Evolutionary conservation across 2,888 invertebrate species (phyloP), one percentile per base, ranked within the genome.

Genomic region (Amphipyra berbera): DNA sequence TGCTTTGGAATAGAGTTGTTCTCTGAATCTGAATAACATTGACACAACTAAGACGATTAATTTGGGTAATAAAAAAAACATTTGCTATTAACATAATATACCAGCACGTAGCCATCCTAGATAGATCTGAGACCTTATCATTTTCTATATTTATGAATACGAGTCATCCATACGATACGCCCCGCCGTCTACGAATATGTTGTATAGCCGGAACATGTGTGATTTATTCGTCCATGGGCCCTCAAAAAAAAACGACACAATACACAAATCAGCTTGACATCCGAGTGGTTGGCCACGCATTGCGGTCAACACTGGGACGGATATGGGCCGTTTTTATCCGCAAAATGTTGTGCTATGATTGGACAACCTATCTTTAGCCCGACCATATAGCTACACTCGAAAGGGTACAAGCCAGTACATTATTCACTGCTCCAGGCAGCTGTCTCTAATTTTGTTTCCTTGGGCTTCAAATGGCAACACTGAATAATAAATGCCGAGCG

Each of bases 181-280:
- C n/a, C n/a, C 13, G 46, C 35, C n/a, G 15, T 15, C 35, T 8
- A 40, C 40, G 61, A 50, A 49, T 44, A 47, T 15, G 44, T 21
- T 44, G 12, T 45, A n/a, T n/a, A 33, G 0, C n/a, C 40, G 45
- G 41, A 66, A 66, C 68, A 68, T 60, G 42, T 38, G 41, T 68
- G 69, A 77, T 79, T 72, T 79, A 78, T 70, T 68, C 64, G 48
- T 27, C 61, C 61, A 61, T 59, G 65, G 50, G 13, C 58, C 63
- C 58, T 72, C 53, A 49, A 65, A 63, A 79, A n/a, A 54, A 62
- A 73, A 68, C 47, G 52, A 67, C 68, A 76, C 60, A 66, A 68
- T 67, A 79, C 72, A 82, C 76, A 82, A 82, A 82, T 83, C 79
- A 72, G 69, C 45, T 58, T 69, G 75, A 75, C 77, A 63, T 73